phyloP scores from a whole-genome alignment of 2,113 vertebrate genomes.

The Mystacornis crossleyi region DNA sequence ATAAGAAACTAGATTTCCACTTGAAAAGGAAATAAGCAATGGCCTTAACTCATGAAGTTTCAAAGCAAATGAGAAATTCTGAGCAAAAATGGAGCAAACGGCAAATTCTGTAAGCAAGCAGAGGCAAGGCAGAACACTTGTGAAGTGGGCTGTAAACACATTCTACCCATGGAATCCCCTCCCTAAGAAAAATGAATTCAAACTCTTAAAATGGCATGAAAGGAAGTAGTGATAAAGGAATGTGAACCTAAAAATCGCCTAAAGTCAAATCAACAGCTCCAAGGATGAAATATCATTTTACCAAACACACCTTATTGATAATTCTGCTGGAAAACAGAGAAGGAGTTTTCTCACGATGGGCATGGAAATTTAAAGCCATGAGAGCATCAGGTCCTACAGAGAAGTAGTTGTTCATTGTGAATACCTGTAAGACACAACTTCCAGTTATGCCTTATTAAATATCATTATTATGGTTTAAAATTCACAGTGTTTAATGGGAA shows the following conservation, averaged over 20 bases:
- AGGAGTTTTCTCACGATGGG: slow-evolving; percentile 93
- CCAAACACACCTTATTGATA: slow-evolving; percentile 91
- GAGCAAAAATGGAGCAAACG: not conserved
- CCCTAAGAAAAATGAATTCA: not conserved
- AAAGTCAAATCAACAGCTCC: not conserved
- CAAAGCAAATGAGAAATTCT: not conserved
- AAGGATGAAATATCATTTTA: slow-evolving; percentile 54
- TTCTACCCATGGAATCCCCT: not conserved
- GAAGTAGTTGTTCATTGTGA: slow-evolving; percentile 99
- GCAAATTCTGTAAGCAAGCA: not conserved
- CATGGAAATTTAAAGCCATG: slow-evolving; percentile 98
- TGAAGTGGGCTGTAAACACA: not conserved
- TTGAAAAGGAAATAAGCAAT: not conserved
- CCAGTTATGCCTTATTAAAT: not conserved
- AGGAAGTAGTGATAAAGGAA: not conserved
- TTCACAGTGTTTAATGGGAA: not conserved
- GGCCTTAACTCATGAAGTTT: not conserved
- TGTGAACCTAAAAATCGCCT: not conserved
- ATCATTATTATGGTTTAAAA: not conserved
- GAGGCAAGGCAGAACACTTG: not conserved
- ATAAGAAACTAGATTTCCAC: not conserved
- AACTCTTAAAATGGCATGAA: not conserved
- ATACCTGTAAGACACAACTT: slow-evolving; percentile 67
- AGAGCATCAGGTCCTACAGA: slow-evolving; percentile 95
- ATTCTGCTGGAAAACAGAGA: slow-evolving; percentile 98